Percentiles rank a stretch among this genome's conserved stretches.
These are phyloP conservation scores for Agrochola lota DNA, from an alignment of 2,888 invertebrate genomes.

Conservation along the genomic window DNA sequence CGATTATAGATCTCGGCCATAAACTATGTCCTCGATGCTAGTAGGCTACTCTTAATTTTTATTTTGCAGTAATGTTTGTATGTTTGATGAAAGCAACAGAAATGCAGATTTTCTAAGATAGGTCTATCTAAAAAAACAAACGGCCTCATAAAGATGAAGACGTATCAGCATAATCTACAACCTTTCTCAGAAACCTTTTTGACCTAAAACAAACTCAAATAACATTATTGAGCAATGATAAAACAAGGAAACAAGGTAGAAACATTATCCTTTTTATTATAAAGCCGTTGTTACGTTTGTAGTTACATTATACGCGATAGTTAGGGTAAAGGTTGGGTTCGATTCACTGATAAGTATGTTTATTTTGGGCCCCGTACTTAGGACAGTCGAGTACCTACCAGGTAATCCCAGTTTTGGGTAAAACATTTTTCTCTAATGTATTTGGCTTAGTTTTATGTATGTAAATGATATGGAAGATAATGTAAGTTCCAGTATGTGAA, in stretches of 20 bases:
- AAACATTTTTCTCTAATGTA: constrained; percentile 53
- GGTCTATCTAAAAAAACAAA: too few relatives aligned
- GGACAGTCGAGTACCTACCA: constrained; percentile 52
- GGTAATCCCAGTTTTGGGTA: constrained; percentile 69
- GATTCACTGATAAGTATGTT: constrained; percentile 68
- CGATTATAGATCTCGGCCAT: too few relatives aligned
- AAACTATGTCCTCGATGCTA: too few relatives aligned
- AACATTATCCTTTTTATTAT: constrained; percentile 61
- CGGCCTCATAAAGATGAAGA: constrained; percentile 1
- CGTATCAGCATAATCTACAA: constrained; percentile 20
- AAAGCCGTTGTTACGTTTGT: constrained; percentile 59
- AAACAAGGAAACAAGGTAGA: constrained; percentile 51
- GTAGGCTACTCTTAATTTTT: too few relatives aligned
- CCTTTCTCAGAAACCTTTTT: constrained; percentile 38
- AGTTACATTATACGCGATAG: constrained; percentile 56
- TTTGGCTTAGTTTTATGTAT: constrained; percentile 40
- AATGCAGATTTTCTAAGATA: not conserved
- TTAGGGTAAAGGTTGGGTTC: constrained; percentile 52
- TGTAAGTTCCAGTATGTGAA: constrained; percentile 28
- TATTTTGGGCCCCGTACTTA: constrained; percentile 66
- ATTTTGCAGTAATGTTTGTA: not conserved
- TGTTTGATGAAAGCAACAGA: not conserved
- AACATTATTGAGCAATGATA: constrained; percentile 52
- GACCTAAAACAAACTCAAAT: constrained; percentile 37
- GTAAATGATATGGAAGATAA: constrained; percentile 45